A percentile compares a stretch with the other conserved stretches of the same genome.
These are phyloP conservation scores for Zaprionus lineosus DNA, from an alignment of 2,888 invertebrate species.

Conservation along the genomic window DNA sequence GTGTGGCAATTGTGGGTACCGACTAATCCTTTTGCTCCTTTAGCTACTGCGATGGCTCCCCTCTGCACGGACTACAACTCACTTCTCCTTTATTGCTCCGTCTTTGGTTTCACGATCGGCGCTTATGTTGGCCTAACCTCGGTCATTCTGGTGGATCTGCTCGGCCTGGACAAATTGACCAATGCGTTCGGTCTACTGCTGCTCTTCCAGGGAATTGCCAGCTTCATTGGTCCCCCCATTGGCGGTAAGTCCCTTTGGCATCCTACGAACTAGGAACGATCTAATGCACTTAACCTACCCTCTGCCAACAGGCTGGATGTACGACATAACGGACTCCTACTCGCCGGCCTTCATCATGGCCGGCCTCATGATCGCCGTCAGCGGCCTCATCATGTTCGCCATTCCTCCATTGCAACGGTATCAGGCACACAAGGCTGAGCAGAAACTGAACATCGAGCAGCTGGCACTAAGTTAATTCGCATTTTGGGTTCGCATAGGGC, in stretches of 20 bases:
- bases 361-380: conserved; percentile 92
- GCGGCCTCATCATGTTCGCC: conserved; percentile 93
- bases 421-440: conserved; percentile 57
- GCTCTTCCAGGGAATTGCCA: conserved; percentile 96
- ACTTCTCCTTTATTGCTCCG: conserved; percentile 89
- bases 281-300: neutral
- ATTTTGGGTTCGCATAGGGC: neutral
- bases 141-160: conserved; percentile 95
- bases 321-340: conserved; percentile 90
- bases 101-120: conserved; percentile 95
- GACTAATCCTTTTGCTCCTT: neutral
- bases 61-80: conserved; percentile 88
- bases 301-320: conserved; percentile 89
- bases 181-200: conserved; percentile 96
- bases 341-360: conserved; percentile 94
- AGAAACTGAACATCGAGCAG: conserved; percentile 63
- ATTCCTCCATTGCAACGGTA: conserved; percentile 89
- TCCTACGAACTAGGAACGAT: neutral
- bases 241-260: conserved; percentile 87
- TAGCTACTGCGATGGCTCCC: conserved; percentile 91
- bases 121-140: conserved; percentile 98
- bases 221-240: conserved; percentile 95
- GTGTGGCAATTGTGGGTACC: neutral
- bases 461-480: conserved; percentile 70
- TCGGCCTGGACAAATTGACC: conserved; percentile 96